Evolutionary conservation across 2,113 vertebrate genomes (phyloP), one percentile per base, ranked within the genome.

Genomic region (Talpa occidentalis): DNA sequence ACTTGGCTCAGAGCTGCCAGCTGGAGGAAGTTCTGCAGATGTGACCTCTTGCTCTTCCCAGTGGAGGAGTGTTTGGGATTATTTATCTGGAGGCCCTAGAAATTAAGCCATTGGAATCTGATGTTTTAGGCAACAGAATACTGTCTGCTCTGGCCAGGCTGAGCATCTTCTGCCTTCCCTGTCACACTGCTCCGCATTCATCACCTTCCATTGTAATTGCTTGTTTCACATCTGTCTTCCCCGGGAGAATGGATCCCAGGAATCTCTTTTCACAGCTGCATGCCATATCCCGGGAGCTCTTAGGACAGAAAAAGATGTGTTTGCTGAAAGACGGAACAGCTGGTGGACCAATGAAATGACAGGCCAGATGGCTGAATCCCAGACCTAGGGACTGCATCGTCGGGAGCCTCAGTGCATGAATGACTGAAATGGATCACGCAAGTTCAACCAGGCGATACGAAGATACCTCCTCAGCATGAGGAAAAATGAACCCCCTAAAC

Each of bases 21-120:
- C 44, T 49, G 52, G 37, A 77, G 92, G 90, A 59, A 84, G 49
- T 15, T 16, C 49, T 17, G 49, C 49, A 52, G 49, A 52, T 60
- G 56, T 10, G 28, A 30, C 24, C 21, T 86, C 79, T 96, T 54
- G 69, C 16, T 96, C 77, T 30, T 94, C 64, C 77, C 88, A 90
- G 49, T n/a, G 60, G 42, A 93, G 30, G 54, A 77, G 54, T 56
- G 28, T 30, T 72, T 70, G 17, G 19, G 28, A 37, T 88, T 88
- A 88, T 86, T 92, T 94, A 91, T 85, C 77, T 69, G 88, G 62
- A 88, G 6, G 70, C 30, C 73, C 88, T 26, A 35, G 49, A 93
- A 81, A 70, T 59, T 93, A 96, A 94, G 66, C 42, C 88, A 49
- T 22, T 64, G 52, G 93, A 90, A 91, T 95, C 62, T 64, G 49